Percentiles rank a stretch among this genome's conserved stretches.
These are phyloP conservation scores for Poecilia gillii DNA, from an alignment of 2,797 vertebrate species.

Conservation along the genomic window DNA sequence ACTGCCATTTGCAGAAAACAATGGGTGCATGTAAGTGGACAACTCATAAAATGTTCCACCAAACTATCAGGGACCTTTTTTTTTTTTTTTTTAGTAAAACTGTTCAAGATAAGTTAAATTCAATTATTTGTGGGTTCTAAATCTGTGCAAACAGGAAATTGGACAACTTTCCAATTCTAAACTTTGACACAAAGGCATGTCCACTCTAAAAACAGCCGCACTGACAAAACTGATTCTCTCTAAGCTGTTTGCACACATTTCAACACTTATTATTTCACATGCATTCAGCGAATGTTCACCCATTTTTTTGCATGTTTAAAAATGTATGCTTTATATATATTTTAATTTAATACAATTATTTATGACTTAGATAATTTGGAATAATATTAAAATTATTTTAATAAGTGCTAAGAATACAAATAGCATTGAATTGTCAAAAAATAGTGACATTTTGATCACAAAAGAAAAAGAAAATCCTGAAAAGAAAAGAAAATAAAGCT, in stretches of 20 bases:
- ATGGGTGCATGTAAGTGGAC: neutral
- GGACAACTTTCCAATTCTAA: neutral
- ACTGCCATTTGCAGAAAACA: no score
- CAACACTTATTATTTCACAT: neutral
- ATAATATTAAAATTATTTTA: neutral
- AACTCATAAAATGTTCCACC: neutral
- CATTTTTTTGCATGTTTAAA: neutral
- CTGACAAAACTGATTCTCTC: neutral
- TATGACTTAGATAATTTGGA: no score
- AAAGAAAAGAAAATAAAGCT: no score
- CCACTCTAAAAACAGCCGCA: neutral
- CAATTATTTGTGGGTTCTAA: neutral
- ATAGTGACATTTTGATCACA: neutral
- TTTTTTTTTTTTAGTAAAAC: neutral
- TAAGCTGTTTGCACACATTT: neutral
- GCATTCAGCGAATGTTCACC: neutral
- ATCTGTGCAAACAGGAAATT: neutral
- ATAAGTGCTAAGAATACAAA: neutral
- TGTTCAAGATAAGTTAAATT: conserved; percentile 19
- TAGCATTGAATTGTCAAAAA: neutral
- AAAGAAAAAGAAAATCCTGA: neutral
- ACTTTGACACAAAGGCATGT: neutral
- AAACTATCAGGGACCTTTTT: neutral
- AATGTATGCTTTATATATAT: neutral
- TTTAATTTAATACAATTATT: no score